These are phyloP conservation scores for Hedya salicella DNA, from an alignment of 2,888 invertebrate genomes.

Conservation along the genomic window DNA sequence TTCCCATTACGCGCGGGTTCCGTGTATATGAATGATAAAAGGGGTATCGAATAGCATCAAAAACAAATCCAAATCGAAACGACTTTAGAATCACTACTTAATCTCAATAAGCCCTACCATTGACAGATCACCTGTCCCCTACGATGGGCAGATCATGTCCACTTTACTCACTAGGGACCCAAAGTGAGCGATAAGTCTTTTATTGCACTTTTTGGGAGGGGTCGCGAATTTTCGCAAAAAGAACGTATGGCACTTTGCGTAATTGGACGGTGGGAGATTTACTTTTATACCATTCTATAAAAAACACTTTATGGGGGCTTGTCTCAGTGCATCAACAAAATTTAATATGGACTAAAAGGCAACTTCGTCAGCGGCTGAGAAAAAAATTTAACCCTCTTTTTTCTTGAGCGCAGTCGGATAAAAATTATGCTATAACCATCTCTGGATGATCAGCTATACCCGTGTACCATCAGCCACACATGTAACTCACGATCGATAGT, in stretches of 20 bases:
- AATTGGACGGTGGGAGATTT: conserved; percentile 29
- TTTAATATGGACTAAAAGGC: background rate
- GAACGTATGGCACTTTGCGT: conserved; percentile 21
- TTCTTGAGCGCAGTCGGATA: too few species aligned
- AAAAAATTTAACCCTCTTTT: too few species aligned
- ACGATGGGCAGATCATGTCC: conserved; percentile 54
- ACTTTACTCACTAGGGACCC: conserved; percentile 52
- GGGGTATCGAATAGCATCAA: background rate
- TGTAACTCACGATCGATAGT: too few species aligned
- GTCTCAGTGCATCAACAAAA: conserved; percentile 3
- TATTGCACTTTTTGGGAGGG: conserved; percentile 42
- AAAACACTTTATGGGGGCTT: conserved; percentile 14
- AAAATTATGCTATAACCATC: too few species aligned
- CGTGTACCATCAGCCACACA: too few species aligned
- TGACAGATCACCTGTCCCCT: conserved; percentile 53
- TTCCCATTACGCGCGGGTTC: too few species aligned
- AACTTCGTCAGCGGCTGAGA: too few species aligned
- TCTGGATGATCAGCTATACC: too few species aligned
- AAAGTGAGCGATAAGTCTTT: conserved; percentile 57
- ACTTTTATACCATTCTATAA: conserved; percentile 19
- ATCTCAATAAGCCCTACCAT: conserved; percentile 54
- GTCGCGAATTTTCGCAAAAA: conserved; percentile 31
- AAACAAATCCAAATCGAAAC: background rate
- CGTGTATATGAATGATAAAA: background rate
- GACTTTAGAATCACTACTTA: conserved; percentile 41